Evolutionary conservation across 2,797 vertebrate genomes (phyloP), one percentile per base, ranked within the genome.

Genomic region (Botia almorhae): DNA sequence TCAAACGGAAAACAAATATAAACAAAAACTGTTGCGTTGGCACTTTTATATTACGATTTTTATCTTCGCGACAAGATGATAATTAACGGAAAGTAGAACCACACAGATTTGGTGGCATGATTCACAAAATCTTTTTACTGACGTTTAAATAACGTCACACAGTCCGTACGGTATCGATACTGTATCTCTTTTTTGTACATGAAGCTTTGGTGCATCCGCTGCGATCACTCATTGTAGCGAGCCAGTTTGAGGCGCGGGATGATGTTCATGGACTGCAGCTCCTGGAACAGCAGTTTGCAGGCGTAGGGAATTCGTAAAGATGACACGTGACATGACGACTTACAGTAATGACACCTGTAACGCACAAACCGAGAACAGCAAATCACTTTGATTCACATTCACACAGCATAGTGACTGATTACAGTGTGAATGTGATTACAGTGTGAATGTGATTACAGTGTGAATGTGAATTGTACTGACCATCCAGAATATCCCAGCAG

Each of bases 241-340:
- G 98, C 91, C 83, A 99, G 93, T 90, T 97, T 98, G 72, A 99
- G 92, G 86, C 98, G 95, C 68, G 98, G 98, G 88, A 99, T 96
- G 82, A 99, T 99, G 92, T 99, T 99, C 98, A 99, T 99, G 58
- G 98, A 98, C 91, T 99, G 98, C 64, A 99, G 91, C 83, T 99
- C 98, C 91, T 99, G 98, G 90, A 99, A 99, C 63, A 99, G 95
- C 85, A 99, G 95, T 90, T 99, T 99, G 92, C 98, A 99, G 89
- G 98, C 97, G 0, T 99, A 99, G 0, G 98, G 98, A 85, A 99
- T 99, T 2, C 96, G 94, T 80, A 99, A 93, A 14, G 98, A 98
- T 7, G 98, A 99, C 23, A 99, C 98, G 0, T 98, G 97, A 67
- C 98, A 98, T 0, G 98, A 99, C 0, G 98, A 99, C 83, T 98